Evolutionary conservation across 2,888 invertebrate species (phyloP).

Genomic region (Poecilus cupreus): DNA sequence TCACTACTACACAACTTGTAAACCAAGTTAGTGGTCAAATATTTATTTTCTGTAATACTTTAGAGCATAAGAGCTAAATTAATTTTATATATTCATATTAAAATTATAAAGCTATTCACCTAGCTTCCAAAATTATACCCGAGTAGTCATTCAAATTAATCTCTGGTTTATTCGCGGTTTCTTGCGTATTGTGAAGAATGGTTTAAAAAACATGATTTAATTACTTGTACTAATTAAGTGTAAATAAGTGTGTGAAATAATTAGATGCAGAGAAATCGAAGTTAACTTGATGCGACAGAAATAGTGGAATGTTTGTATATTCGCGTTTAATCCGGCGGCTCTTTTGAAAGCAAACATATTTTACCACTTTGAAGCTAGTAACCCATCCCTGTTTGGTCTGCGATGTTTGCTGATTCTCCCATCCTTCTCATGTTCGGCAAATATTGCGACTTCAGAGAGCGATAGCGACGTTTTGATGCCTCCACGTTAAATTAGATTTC

Average conservation of each 20-base stretch:
- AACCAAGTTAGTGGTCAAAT: no score
- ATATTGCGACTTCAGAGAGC: conserved; percentile 38
- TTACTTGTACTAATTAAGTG: neutral
- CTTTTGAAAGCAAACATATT: conserved; percentile 47
- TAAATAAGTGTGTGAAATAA: neutral
- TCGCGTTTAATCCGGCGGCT: conserved; percentile 22
- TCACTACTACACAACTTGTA: no score
- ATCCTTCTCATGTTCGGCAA: conserved; percentile 29
- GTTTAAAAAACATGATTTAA: neutral
- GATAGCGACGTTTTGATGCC: conserved; percentile 39
- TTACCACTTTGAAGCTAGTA: conserved; percentile 27
- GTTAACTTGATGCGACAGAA: neutral
- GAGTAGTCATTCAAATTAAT: no score
- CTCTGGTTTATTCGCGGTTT: no score
- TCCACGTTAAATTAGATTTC: conserved; percentile 48
- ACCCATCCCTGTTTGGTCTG: conserved; percentile 33
- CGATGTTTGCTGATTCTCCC: conserved; percentile 20
- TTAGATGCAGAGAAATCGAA: neutral
- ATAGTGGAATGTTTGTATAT: conserved; percentile 18
- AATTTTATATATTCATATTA: no score
- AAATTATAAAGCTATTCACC: no score
- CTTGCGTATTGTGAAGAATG: no score
- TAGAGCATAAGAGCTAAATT: no score
- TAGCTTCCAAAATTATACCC: no score
- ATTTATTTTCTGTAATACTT: no score